These are phyloP conservation scores for Trichogramma evanescens DNA, from an alignment of 2,888 invertebrate genomes.

Conservation along the genomic window DNA sequence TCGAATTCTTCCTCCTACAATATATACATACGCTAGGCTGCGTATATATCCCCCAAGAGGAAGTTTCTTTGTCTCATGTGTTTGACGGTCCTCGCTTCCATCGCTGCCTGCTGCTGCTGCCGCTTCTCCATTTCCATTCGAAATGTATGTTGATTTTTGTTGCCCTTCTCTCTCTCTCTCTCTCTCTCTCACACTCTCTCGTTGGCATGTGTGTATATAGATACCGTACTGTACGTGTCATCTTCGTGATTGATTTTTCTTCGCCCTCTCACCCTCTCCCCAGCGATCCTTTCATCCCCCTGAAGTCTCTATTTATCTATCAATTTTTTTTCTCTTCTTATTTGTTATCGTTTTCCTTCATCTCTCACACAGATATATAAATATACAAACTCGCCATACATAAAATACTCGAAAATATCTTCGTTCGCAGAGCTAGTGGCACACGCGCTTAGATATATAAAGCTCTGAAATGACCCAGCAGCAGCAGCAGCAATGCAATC, in stretches of 20 bases:
- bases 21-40: neutral
- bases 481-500: too few relatives aligned
- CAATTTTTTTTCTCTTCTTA: neutral
- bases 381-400: neutral
- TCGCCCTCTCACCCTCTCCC: constrained; percentile 12
- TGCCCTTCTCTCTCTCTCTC: constrained; percentile 3
- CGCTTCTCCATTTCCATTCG: neutral
- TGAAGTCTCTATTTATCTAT: too few relatives aligned
- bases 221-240: too few relatives aligned
- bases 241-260: neutral
- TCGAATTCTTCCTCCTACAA: constrained; percentile 10
- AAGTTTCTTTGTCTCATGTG: constrained; percentile 34
- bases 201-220: too few relatives aligned
- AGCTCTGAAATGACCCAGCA: too few relatives aligned
- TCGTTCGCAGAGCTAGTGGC: too few relatives aligned
- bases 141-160: constrained; percentile 7
- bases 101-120: constrained; percentile 7
- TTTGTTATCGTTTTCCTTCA: neutral
- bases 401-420: too few relatives aligned
- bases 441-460: too few relatives aligned
- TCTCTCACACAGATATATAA: neutral
- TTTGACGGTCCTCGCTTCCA: constrained; percentile 20
- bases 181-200: constrained; percentile 11
- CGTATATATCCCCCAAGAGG: constrained; percentile 23
- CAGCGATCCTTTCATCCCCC: neutral